Conservation (phyloP, 23 tunicate genomes). For the Styela plicata region DNA sequence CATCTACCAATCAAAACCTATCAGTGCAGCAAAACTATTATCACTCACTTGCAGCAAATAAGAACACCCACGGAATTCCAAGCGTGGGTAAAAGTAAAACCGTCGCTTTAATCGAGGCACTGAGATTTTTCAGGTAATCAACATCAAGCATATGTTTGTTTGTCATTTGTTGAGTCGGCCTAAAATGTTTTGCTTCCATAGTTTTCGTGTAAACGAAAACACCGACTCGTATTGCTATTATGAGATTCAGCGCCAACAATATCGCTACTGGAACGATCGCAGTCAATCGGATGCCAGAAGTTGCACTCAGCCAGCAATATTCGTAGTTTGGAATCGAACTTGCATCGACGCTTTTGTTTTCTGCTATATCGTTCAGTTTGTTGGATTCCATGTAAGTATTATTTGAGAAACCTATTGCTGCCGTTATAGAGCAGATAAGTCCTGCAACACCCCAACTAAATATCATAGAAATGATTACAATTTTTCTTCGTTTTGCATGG, state of each 20-base stretch:
- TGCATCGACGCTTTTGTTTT: neutral
- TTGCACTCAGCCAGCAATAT: constrained; percentile 19
- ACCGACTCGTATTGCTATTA: constrained; percentile 22
- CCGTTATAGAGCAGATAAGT: neutral
- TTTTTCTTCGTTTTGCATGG: constrained; percentile 3
- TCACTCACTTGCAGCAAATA: constrained; percentile 31
- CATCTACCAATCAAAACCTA: no score
- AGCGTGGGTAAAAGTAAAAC: constrained; percentile 26
- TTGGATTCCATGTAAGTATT: constrained; percentile 3
- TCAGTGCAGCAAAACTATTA: no score
- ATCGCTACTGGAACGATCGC: constrained; percentile 31
- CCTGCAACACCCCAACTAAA: constrained; percentile 20
- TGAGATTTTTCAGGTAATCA: neutral
- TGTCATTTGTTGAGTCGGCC: neutral
- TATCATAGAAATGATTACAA: constrained; percentile 1
- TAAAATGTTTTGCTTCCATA: constrained; percentile 4
- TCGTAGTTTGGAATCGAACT: constrained; percentile 12
- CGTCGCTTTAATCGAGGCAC: constrained; percentile 22
- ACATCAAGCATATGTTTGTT: neutral
- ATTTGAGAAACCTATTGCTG: constrained; percentile 11
- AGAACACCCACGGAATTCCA: constrained; percentile 32
- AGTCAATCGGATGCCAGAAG: constrained; percentile 5
- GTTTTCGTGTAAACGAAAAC: constrained; percentile 7
- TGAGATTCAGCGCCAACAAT: constrained; percentile 10
- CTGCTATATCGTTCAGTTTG: neutral